These are phyloP conservation scores for Ptiloglossa arizonensis DNA, from an alignment of 1,140 invertebrate species.

Conservation along the genomic window DNA sequence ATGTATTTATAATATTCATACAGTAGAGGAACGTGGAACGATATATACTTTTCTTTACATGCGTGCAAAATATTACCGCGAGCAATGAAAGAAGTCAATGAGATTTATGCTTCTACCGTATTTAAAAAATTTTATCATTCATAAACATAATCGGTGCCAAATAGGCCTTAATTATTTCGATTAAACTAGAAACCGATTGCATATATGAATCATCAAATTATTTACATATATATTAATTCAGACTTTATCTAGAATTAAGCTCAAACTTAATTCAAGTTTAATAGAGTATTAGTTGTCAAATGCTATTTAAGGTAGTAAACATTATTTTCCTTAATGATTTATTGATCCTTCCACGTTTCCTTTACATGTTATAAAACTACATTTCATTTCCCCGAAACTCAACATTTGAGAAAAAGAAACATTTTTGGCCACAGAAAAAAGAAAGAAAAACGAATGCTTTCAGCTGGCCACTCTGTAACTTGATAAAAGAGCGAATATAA, in stretches of 20 bases:
- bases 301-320: neutral
- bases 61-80: neutral
- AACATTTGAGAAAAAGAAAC: neutral
- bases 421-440: neutral
- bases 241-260: neutral
- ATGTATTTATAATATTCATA: constrained; percentile 35
- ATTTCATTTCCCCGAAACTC: constrained; percentile 31
- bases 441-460: constrained; percentile 40
- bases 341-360: constrained; percentile 27
- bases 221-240: neutral
- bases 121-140: neutral
- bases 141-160: constrained; percentile 10
- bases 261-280: constrained; percentile 11
- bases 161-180: constrained; percentile 10
- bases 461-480: constrained; percentile 26
- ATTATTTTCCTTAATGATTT: constrained; percentile 1
- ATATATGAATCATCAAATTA: constrained; percentile 15
- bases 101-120: neutral
- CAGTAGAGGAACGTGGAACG: constrained; percentile 37
- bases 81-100: neutral
- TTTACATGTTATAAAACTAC: constrained; percentile 33
- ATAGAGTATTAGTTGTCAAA: constrained; percentile 5
- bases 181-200: constrained; percentile 16
- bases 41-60: constrained; percentile 8
- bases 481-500: constrained; percentile 44